Conservation (phyloP, 2,888 invertebrate species). For the Argynnis bischoffii region DNA sequence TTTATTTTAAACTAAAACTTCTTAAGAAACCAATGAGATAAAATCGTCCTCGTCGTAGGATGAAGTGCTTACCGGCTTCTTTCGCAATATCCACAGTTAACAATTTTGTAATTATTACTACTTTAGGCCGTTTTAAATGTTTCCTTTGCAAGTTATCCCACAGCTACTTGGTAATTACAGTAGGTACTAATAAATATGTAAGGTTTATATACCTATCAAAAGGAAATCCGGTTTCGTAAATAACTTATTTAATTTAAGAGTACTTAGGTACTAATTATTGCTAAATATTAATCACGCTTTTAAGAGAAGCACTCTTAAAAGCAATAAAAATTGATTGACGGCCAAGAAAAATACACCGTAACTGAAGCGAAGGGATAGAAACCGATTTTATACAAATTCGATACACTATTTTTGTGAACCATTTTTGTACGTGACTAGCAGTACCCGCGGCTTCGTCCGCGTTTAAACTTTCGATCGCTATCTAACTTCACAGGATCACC, state of each 20-base stretch:
- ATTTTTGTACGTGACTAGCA: not conserved
- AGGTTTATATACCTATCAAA: not conserved
- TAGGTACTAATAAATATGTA: constrained; percentile 20
- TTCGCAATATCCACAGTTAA: constrained; percentile 12
- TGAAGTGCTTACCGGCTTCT: not conserved
- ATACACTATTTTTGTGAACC: constrained; percentile 12
- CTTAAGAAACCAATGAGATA: not conserved
- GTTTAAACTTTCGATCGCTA: not conserved
- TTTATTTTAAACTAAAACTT: too few species aligned
- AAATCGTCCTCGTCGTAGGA: not conserved
- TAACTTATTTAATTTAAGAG: not conserved
- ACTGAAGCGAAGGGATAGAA: constrained; percentile 26
- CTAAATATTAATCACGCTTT: too few species aligned
- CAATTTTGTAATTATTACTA: not conserved
- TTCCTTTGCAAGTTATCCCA: constrained; percentile 29
- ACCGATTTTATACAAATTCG: constrained; percentile 24
- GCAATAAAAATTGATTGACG: constrained; percentile 4
- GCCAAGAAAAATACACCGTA: constrained; percentile 13
- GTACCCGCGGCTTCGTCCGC: not conserved
- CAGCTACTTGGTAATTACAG: constrained; percentile 14
- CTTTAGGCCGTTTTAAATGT: constrained; percentile 6
- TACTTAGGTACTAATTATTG: too few species aligned
- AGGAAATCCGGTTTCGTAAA: constrained; percentile 32
- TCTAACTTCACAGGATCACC: too few species aligned
- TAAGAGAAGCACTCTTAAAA: too few species aligned